Conservation (phyloP, 2,888 invertebrate species). For the Cinara cedri region DNA sequence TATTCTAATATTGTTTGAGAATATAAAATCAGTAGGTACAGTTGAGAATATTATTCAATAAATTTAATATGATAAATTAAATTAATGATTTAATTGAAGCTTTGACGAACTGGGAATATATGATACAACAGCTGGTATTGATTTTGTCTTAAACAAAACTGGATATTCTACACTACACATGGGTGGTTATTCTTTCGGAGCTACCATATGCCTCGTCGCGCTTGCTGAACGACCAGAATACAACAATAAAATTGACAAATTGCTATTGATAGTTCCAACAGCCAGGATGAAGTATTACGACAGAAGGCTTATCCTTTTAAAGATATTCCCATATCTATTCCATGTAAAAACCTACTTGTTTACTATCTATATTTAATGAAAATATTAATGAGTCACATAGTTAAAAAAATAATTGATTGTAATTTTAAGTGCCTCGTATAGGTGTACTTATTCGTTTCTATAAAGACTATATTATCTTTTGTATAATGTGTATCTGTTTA, state of each 20-base stretch:
- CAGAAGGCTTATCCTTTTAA: conserved; percentile 38
- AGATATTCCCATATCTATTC: conserved; percentile 27
- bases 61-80: too few relatives aligned
- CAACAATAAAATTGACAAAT: conserved; percentile 57
- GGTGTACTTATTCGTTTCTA: too few relatives aligned
- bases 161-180: conserved; percentile 49
- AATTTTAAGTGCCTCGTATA: too few relatives aligned
- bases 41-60: not conserved
- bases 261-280: conserved; percentile 58
- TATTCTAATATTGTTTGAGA: not conserved
- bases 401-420: too few relatives aligned
- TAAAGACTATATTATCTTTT: too few relatives aligned
- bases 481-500: too few relatives aligned
- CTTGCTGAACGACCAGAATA: conserved; percentile 58
- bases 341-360: conserved; percentile 21
- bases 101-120: conserved; percentile 58
- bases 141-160: conserved; percentile 56
- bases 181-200: conserved; percentile 58
- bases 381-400: too few relatives aligned
- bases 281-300: conserved; percentile 57
- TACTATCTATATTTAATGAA: not conserved
- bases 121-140: conserved; percentile 55
- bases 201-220: conserved; percentile 55
- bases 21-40: not conserved
- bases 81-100: conserved; percentile 27